Conservation (phyloP, 2,888 invertebrate species). For the Lochmaea capreae region DNA sequence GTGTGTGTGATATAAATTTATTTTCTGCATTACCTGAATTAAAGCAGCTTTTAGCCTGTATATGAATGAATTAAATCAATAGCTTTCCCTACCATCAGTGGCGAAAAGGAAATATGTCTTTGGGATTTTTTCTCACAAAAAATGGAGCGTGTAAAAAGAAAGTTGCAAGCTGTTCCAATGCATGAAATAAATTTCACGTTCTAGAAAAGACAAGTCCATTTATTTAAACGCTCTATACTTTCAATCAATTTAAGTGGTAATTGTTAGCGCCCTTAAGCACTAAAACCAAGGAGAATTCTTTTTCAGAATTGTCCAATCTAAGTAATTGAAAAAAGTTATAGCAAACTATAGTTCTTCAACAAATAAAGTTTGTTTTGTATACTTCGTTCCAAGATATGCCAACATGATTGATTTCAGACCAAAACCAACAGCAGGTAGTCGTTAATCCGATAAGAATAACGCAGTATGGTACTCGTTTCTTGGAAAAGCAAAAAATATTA, state of each 20-base stretch:
- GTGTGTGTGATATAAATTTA: too few species aligned
- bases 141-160: not conserved
- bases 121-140: not conserved
- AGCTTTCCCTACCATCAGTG: not conserved
- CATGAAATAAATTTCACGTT: not conserved
- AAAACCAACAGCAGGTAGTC: too few species aligned
- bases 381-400: too few species aligned
- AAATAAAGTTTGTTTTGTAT: too few species aligned
- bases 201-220: not conserved
- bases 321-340: not conserved
- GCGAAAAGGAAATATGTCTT: not conserved
- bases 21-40: too few species aligned
- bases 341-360: too few species aligned
- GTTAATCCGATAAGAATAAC: too few species aligned
- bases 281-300: not conserved
- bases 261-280: not conserved
- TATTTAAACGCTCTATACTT: conserved; percentile 1
- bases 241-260: conserved; percentile 4
- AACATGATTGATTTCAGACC: too few species aligned
- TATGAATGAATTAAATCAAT: not conserved
- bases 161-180: not conserved
- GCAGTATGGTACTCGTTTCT: too few species aligned
- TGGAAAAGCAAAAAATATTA: too few species aligned
- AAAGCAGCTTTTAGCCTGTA: not conserved
- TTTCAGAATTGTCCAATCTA: not conserved